Evolutionary conservation across 2,797 vertebrate species (phyloP).

Genomic region (Acestrorhynchus altus): DNA sequence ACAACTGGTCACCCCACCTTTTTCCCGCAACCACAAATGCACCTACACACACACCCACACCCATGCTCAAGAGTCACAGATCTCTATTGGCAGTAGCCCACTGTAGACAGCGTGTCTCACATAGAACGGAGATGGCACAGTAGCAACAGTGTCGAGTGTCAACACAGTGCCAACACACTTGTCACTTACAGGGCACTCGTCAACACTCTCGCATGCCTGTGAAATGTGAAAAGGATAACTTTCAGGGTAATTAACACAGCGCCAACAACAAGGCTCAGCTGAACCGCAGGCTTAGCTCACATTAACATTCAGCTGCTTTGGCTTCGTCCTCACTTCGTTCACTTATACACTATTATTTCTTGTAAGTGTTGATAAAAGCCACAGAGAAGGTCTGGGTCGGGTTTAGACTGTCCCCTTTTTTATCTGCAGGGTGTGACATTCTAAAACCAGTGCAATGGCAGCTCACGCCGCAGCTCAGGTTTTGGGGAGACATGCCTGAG

Average conservation of each 20-base stretch:
- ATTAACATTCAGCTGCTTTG: constrained; percentile 50
- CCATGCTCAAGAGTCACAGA: constrained; percentile 47
- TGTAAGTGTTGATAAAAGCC: constrained; percentile 33
- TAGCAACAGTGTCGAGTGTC: constrained; percentile 75
- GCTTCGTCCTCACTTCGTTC: constrained; percentile 41
- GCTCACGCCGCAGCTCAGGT: constrained; percentile 42
- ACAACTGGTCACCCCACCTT: constrained; percentile 32
- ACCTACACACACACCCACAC: constrained; percentile 49
- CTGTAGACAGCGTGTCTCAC: constrained; percentile 53
- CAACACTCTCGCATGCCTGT: constrained; percentile 69
- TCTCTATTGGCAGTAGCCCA: constrained; percentile 59
- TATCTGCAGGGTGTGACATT: constrained; percentile 46
- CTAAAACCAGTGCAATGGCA: constrained; percentile 37
- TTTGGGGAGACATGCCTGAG: constrained; percentile 41
- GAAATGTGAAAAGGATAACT: constrained; percentile 62
- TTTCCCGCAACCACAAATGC: constrained; percentile 54
- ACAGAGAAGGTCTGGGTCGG: neutral
- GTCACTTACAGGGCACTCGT: constrained; percentile 79
- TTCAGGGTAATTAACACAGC: constrained; percentile 63
- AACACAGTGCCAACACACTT: constrained; percentile 79
- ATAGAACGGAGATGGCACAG: constrained; percentile 58
- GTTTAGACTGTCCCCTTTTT: constrained; percentile 8
- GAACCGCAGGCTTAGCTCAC: constrained; percentile 50
- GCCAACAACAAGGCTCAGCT: constrained; percentile 47
- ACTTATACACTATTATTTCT: constrained; percentile 50